A percentile compares a stretch with the other conserved stretches of the same genome.
Evolutionary conservation across 2,113 vertebrate species (phyloP).

Genomic region (Xenopus borealis): DNA sequence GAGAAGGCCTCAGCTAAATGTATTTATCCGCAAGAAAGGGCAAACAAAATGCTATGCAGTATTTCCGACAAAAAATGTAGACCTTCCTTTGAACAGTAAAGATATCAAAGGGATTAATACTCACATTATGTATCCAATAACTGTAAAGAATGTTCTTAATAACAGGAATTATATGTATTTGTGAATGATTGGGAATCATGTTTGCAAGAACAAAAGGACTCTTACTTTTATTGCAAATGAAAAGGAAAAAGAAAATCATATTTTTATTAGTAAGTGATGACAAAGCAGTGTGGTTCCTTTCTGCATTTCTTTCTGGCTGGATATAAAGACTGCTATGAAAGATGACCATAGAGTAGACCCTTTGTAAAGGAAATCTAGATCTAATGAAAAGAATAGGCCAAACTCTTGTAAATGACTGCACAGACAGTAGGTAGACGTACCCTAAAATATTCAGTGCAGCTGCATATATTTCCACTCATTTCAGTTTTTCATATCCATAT

Average conservation of each 20-base stretch:
- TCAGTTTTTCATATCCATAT: too few relatives aligned
- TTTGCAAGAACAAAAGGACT: background rate
- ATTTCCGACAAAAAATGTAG: conserved; percentile 4
- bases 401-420: too few relatives aligned
- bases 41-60: background rate
- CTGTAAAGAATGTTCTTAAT: conserved; percentile 24
- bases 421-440: too few relatives aligned
- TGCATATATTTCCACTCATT: too few relatives aligned
- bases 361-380: background rate
- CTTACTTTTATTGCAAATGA: conserved; percentile 1
- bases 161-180: conserved; percentile 15
- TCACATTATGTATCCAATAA: conserved; percentile 20
- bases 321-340: background rate
- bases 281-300: conserved; percentile 6
- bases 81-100: conserved; percentile 3
- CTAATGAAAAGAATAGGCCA: too few relatives aligned
- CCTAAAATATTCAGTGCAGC: too few relatives aligned
- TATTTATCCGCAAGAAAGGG: conserved; percentile 24
- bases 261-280: conserved; percentile 37
- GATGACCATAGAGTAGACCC: conserved; percentile 18
- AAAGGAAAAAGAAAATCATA: conserved; percentile 1
- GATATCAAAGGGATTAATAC: conserved; percentile 31
- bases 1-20: conserved; percentile 13
- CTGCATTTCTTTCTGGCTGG: conserved; percentile 3
- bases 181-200: conserved; percentile 6